phyloP scores from a whole-genome alignment of 2,888 invertebrate species.

The Ormyrus labotus region DNA sequence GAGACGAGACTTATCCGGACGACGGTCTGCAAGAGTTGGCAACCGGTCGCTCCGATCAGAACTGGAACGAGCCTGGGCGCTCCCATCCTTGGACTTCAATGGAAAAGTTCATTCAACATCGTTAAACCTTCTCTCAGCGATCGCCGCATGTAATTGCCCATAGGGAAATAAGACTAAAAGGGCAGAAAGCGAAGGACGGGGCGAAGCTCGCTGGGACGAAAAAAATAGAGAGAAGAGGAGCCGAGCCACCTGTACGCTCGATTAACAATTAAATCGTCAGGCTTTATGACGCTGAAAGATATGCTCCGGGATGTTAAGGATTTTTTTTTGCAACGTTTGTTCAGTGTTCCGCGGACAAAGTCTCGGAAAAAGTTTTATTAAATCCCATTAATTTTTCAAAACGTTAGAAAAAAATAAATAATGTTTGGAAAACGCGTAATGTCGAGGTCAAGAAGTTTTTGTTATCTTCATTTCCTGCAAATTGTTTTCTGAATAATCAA shows the following conservation, averaged over 20 bases:
- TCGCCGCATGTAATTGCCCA: slow-evolving; percentile 47
- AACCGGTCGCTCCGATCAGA: slow-evolving; percentile 32
- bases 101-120: slow-evolving; percentile 57
- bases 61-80: slow-evolving; percentile 43
- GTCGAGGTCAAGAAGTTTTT: too few species aligned
- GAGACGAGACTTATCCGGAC: too few species aligned
- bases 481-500: too few species aligned
- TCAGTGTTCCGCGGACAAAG: too few species aligned
- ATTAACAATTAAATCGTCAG: slow-evolving; percentile 31
- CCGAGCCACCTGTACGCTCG: not conserved
- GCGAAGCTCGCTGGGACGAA: slow-evolving; percentile 2
- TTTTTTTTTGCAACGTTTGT: too few species aligned
- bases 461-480: too few species aligned
- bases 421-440: too few species aligned
- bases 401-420: too few species aligned
- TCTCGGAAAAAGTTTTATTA: too few species aligned
- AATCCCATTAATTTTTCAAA: too few species aligned
- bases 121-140: slow-evolving; percentile 42
- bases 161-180: slow-evolving; percentile 57
- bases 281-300: slow-evolving; percentile 5
- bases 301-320: not conserved
- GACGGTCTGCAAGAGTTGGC: too few species aligned
- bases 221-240: slow-evolving; percentile 12
- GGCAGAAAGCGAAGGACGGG: slow-evolving; percentile 52
- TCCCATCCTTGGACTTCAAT: slow-evolving; percentile 56